Evolutionary conservation across 2,797 vertebrate genomes (phyloP).

Genomic region (Sebastes alutus): DNA sequence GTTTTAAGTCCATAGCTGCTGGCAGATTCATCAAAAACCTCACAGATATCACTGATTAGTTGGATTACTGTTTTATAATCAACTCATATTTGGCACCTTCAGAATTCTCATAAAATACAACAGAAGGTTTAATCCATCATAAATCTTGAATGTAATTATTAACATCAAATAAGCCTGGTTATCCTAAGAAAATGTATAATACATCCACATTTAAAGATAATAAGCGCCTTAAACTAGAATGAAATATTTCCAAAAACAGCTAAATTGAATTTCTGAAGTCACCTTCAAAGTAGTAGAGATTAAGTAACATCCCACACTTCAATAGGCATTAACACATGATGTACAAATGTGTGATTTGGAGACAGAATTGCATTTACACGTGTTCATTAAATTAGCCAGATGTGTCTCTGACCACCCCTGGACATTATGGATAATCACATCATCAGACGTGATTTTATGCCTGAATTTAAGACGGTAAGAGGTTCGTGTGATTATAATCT

Average conservation of each 20-base stretch:
- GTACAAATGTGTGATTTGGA: not conserved
- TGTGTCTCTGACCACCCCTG: not conserved
- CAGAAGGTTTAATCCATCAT: not conserved
- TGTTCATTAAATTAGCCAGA: not conserved
- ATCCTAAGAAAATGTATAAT: not conserved
- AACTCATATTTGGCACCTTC: not conserved
- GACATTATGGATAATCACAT: not conserved
- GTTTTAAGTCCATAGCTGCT: too few relatives aligned
- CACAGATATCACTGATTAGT: not conserved
- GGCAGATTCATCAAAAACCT: not conserved
- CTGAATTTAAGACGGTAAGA: not conserved
- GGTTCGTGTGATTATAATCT: slow-evolving; percentile 12
- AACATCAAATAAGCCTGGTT: too few relatives aligned
- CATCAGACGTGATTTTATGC: not conserved
- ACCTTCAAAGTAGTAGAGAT: not conserved
- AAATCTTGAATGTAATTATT: not conserved
- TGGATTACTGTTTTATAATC: not conserved
- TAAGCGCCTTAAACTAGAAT: not conserved
- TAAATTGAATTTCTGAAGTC: not conserved
- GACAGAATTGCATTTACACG: not conserved
- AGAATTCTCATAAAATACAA: not conserved
- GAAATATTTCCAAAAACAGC: not conserved
- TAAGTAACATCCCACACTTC: not conserved
- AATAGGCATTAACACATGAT: not conserved
- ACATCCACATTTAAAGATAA: not conserved